Percentiles rank a stretch among this genome's conserved stretches.
These are phyloP conservation scores for Gortyna flavago DNA, from an alignment of 2,888 invertebrate species.

Conservation along the genomic window DNA sequence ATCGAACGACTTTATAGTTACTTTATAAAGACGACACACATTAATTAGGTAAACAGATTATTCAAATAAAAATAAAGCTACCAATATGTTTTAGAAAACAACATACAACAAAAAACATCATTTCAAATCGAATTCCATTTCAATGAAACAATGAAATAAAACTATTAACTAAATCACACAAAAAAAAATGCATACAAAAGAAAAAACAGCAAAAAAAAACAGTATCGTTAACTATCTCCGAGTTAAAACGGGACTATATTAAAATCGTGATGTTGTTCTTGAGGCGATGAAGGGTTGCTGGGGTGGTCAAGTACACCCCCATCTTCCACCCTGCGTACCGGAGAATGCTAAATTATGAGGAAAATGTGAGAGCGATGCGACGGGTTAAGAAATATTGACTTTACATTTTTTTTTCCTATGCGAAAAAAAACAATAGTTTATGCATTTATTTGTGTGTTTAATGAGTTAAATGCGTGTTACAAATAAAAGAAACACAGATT, in stretches of 20 bases:
- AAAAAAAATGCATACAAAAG: neutral
- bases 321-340: conserved; percentile 67
- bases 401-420: neutral
- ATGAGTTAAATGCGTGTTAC: conserved; percentile 6
- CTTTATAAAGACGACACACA: neutral
- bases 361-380: conserved; percentile 74
- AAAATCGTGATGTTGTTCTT: conserved; percentile 83
- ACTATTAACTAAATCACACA: neutral
- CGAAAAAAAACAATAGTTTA: too few species aligned
- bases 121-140: neutral
- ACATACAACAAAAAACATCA: neutral
- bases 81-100: neutral
- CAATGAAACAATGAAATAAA: neutral
- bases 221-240: conserved; percentile 66
- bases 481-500: conserved; percentile 5
- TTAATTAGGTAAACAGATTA: neutral
- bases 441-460: too few species aligned
- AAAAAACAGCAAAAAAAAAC: conserved; percentile 7
- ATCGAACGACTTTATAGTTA: neutral
- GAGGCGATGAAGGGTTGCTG: conserved; percentile 79
- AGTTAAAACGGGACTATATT: conserved; percentile 71
- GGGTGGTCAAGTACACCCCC: conserved; percentile 78
- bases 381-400: conserved; percentile 63
- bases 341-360: conserved; percentile 79
- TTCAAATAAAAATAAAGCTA: neutral